These are phyloP conservation scores for Urocyon cinereoargenteus DNA, from an alignment of 2,797 vertebrate genomes.

Conservation along the genomic window DNA sequence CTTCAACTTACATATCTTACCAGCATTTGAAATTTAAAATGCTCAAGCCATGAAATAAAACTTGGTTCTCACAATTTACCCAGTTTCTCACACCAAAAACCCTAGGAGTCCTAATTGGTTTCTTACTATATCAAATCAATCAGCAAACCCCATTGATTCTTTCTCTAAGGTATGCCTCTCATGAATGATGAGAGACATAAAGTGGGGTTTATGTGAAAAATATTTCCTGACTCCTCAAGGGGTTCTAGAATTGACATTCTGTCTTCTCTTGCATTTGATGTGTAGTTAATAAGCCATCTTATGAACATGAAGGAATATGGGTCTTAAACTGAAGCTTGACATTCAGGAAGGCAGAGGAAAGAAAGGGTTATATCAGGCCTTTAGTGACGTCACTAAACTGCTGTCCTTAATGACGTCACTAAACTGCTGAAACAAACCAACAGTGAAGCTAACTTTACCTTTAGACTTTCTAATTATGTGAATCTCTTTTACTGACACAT, in stretches of 20 bases:
- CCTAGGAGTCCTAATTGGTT: not conserved
- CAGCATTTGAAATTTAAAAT: constrained; percentile 3
- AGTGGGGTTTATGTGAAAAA: not conserved
- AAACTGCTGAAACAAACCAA: not conserved
- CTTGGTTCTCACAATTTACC: not conserved
- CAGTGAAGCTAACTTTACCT: not conserved
- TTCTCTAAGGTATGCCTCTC: not conserved
- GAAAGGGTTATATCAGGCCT: not conserved
- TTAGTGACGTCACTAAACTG: not conserved
- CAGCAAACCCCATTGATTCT: not conserved
- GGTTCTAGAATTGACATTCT: not conserved
- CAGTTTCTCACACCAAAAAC: not conserved
- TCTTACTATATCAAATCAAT: not conserved
- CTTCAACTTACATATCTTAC: not conserved
- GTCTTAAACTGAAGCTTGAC: not conserved
- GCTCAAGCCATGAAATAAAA: constrained; percentile 31
- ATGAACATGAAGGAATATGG: not conserved
- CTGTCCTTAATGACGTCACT: not conserved
- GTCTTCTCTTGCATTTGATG: not conserved
- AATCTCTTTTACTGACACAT: not conserved
- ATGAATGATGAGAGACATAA: not conserved
- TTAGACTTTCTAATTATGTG: not conserved
- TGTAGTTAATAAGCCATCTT: not conserved
- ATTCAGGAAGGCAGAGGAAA: not conserved
- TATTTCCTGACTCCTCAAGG: not conserved